These are phyloP conservation scores for Panurus biarmicus DNA, from an alignment of 2,113 vertebrate species.

Conservation along the genomic window DNA sequence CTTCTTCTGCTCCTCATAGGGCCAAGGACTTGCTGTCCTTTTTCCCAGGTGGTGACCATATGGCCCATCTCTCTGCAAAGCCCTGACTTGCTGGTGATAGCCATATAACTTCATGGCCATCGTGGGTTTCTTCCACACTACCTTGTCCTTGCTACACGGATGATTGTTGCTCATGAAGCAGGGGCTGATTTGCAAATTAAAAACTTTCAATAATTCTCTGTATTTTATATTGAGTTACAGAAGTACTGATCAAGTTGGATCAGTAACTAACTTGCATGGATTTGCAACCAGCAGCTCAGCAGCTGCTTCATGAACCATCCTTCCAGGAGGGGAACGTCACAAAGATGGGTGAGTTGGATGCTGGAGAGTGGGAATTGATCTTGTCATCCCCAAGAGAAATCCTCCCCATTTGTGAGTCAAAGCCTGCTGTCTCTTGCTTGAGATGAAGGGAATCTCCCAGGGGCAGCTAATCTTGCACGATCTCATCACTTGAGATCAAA, in stretches of 20 bases:
- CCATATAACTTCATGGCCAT: not conserved
- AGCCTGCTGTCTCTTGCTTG: constrained; percentile 11
- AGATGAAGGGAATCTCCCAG: constrained; percentile 51
- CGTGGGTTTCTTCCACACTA: not conserved
- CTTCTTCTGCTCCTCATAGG: not conserved
- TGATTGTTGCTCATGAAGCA: not conserved
- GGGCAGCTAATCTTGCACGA: constrained; percentile 1
- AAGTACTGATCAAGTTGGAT: not conserved
- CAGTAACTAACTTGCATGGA: not conserved
- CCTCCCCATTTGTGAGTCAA: constrained; percentile 43
- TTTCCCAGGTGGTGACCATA: not conserved
- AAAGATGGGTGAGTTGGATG: constrained; percentile 4
- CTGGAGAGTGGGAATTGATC: not conserved
- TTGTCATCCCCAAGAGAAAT: constrained; percentile 38
- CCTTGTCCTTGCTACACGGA: not conserved
- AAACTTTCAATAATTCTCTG: not conserved
- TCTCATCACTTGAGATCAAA: constrained; percentile 31
- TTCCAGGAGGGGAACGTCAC: not conserved
- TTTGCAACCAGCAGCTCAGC: constrained; percentile 17
- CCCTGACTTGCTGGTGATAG: not conserved
- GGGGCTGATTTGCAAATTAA: not conserved
- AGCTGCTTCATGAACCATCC: not conserved
- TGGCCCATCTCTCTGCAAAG: not conserved
- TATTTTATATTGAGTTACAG: not conserved
- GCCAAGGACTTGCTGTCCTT: not conserved